Evolutionary conservation across 2,888 invertebrate species (phyloP).

Genomic region (Amiota mariae): DNA sequence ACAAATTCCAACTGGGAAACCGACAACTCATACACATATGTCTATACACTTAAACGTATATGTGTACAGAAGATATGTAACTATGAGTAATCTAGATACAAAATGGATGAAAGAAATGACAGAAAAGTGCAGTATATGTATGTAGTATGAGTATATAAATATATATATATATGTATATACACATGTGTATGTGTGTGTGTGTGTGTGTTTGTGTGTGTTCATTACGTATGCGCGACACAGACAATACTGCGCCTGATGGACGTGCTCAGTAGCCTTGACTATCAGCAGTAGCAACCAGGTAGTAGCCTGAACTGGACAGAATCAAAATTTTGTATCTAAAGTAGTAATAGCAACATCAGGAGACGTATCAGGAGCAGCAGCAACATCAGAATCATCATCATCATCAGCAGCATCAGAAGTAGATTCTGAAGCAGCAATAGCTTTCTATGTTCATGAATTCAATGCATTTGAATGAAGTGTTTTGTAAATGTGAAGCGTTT

Average conservation of each 20-base stretch:
- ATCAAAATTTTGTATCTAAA: neutral
- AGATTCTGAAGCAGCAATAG: neutral
- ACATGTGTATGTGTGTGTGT: neutral
- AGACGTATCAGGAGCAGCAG: too few relatives aligned
- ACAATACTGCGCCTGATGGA: conserved; percentile 66
- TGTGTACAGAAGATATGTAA: neutral
- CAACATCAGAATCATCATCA: too few relatives aligned
- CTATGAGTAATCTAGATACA: too few relatives aligned
- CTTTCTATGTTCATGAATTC: neutral
- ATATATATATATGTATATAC: too few relatives aligned
- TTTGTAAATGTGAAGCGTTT: conserved; percentile 63
- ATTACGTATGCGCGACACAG: conserved; percentile 65
- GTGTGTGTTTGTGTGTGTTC: conserved; percentile 44
- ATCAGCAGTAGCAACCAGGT: too few relatives aligned
- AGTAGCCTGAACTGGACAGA: neutral
- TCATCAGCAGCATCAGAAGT: too few relatives aligned
- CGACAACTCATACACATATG: neutral
- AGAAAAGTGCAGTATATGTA: neutral
- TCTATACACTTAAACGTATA: neutral
- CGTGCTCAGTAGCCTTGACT: conserved; percentile 43
- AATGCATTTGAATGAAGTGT: conserved; percentile 57
- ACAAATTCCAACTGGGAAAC: neutral
- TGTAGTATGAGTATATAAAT: neutral
- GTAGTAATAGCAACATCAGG: neutral
- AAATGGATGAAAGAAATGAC: neutral